Evolutionary conservation across 2,113 vertebrate species (phyloP), one percentile per base, ranked within the genome.

Genomic region (Rhea americana): DNA sequence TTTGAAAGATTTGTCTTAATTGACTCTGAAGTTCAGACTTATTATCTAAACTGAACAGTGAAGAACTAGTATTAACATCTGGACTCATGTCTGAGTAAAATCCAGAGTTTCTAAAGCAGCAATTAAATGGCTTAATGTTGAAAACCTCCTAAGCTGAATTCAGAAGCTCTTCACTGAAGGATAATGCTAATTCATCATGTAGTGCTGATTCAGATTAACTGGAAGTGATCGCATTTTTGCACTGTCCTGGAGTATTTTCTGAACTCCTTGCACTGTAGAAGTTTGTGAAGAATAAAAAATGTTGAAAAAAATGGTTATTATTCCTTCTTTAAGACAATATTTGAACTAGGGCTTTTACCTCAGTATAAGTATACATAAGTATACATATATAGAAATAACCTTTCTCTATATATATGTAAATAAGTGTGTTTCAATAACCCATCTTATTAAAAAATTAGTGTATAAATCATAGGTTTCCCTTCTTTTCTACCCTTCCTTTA

Each of bases 121-220:
- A 94, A 93, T 97, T 97, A 96, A 94, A 95, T 82, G 68, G 25
- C 68, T 97, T 97, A 96, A 79, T 94, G 61, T 85, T 93, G 94
- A 94, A 96, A 79, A 73, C 79, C 80, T 95, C 62, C 32, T 75
- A 83, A 91, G 78, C 77, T 94, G 88, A 96, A 90, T 97, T 96
- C 83, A 86, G 89, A 92, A 93, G 28, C 50, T 95, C 63, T 94
- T 86, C 95, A 86, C 86, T 95, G 91, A 97, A 96, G 90, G 79
- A 73, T 82, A 84, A 15, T 92, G 58, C 77, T 97, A 95, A 97
- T 97, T 97, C 95, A 59, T 94, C 71, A 35, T 75, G 66, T 97
- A 93, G 41, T 93, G 91, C 85, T 85, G 72, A 78, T 88, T 82
- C 91, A 79, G 67, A 85, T 75, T 83, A 91, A 92, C 79, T 79